These are phyloP conservation scores for Drosophila gaucha DNA, from an alignment of 2,888 invertebrate genomes.

Conservation along the genomic window DNA sequence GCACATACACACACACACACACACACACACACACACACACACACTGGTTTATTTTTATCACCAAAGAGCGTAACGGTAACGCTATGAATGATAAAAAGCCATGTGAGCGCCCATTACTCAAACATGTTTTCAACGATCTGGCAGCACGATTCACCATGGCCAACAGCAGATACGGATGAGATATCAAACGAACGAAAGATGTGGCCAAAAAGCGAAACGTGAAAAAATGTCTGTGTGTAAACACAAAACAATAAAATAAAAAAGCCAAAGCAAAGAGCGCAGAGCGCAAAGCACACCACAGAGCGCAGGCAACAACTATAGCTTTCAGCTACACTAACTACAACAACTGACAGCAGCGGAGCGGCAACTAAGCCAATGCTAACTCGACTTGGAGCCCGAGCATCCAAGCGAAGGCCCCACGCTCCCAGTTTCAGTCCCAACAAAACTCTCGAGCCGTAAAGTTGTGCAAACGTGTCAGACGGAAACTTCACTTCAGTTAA, in stretches of 20 bases:
- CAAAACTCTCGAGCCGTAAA: constrained; percentile 65
- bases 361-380: constrained; percentile 42
- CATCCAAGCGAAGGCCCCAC: constrained; percentile 33
- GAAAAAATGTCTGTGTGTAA: constrained; percentile 53
- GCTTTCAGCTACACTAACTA: constrained; percentile 11
- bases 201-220: constrained; percentile 61
- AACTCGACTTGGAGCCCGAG: constrained; percentile 51
- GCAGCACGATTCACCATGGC: constrained; percentile 33
- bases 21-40: constrained; percentile 3
- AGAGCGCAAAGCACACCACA: constrained; percentile 1
- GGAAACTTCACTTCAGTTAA: constrained; percentile 35
- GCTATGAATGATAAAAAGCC: constrained; percentile 22
- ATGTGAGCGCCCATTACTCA: background rate
- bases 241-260: constrained; percentile 40
- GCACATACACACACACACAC: constrained; percentile 5
- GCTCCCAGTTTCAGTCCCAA: constrained; percentile 56
- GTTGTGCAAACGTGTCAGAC: constrained; percentile 61
- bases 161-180: constrained; percentile 29
- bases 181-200: constrained; percentile 66
- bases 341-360: constrained; percentile 28
- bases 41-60: constrained; percentile 39
- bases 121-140: constrained; percentile 42
- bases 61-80: constrained; percentile 17
- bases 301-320: constrained; percentile 3
- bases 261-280: constrained; percentile 24